phyloP scores from a whole-genome alignment of 2,113 vertebrate species.

The Syrrhaptes paradoxus region DNA sequence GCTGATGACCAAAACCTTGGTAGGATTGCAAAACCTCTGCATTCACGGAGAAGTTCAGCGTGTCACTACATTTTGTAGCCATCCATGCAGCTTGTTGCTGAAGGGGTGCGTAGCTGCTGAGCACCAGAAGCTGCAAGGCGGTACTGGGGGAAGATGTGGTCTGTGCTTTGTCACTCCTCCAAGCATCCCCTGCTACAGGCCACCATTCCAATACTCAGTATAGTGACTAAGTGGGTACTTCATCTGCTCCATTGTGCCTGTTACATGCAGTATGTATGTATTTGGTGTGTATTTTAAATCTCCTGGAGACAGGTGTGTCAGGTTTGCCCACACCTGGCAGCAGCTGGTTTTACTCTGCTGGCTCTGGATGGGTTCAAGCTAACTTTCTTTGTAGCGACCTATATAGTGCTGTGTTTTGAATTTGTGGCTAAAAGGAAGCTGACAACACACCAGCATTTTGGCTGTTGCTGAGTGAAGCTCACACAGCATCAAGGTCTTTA shows the following conservation, averaged over 20 bases:
- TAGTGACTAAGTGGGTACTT: neutral
- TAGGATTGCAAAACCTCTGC: neutral
- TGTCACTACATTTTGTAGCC: neutral
- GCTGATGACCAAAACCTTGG: neutral
- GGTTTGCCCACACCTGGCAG: neutral
- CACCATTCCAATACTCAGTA: neutral
- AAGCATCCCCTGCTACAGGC: neutral
- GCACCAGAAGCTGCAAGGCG: neutral
- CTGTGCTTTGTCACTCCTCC: neutral
- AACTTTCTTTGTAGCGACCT: neutral
- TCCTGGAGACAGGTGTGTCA: neutral
- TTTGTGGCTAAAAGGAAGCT: neutral
- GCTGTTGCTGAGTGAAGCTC: neutral
- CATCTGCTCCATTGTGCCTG: neutral
- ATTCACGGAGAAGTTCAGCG: neutral
- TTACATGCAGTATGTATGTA: neutral
- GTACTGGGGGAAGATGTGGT: neutral
- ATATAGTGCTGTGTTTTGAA: neutral
- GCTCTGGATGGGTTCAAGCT: neutral
- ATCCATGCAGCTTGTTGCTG: neutral
- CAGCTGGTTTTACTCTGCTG: neutral
- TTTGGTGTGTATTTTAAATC: neutral
- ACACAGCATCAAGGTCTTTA: neutral
- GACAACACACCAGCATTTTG: neutral
- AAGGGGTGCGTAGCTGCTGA: neutral